Evolutionary conservation across 2,113 vertebrate species (phyloP), one percentile per base, ranked within the genome.

Genomic region (Grammatotria lemairii): DNA sequence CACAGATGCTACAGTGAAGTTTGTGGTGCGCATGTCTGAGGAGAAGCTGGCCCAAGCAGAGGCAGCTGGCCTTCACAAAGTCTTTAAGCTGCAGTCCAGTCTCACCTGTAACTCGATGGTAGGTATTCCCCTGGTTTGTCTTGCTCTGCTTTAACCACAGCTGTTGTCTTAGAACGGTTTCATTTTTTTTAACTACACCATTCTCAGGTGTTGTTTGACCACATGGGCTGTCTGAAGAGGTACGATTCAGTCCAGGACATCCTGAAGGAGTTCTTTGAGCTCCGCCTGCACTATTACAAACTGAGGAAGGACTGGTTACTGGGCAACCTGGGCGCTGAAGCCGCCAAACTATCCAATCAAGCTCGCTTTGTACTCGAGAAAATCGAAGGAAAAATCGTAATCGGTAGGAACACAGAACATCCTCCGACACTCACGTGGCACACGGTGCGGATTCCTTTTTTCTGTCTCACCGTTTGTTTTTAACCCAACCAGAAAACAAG

Each of bases 61-160:
- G 95, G 97, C 98, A 55, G 98, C 96, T 23, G 99, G 99, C 16
- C 95, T 99, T 60, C 99, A 99, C 95, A 99, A 99, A 95, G 98
- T 99, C 88, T 99, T 99, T 95, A 99, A 99, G 90, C 97, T 99
- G 91, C 99, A 99, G 92, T 98, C 98, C 89, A 97, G 97, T 89
- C 98, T 99, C 88, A 99, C 99, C 93, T 99, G 99, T 95, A 99
- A 99, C 97, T 99, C 98, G 55, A 99, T 99, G 99, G 99, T 98
- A 70, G 45, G 5, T 80, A 6, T 21, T 31, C 28, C 35, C 9
- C 4, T 58, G 35, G 17, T 42, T 13, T 38, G 7, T 28, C 11
- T 17, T 12, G 14, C 17, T 45, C 7, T 57, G n/a, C 14, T 8
- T 28, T 79, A 4, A 49, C 31, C 33, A 26, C 21, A 6, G 7